Percentiles rank a stretch among this genome's conserved stretches.
These are phyloP conservation scores for Gymnoscopelus braueri DNA, from an alignment of 2,797 vertebrate genomes.

Conservation along the genomic window DNA sequence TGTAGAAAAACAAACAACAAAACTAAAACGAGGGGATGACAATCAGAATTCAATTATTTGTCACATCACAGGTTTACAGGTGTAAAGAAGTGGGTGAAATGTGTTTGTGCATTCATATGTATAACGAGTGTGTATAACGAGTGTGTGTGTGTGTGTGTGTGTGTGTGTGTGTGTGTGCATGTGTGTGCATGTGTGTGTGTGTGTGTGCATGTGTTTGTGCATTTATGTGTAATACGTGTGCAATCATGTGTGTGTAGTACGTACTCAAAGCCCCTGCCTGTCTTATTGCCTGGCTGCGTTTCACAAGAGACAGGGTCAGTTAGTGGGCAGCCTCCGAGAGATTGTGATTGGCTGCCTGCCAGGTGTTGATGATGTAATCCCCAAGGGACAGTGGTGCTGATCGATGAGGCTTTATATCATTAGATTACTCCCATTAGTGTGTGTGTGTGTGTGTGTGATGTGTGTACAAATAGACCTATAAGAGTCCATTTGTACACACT, in stretches of 20 bases:
- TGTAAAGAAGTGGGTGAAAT: too few relatives aligned
- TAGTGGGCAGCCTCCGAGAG: conserved; percentile 49
- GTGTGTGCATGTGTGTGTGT: conserved; percentile 11
- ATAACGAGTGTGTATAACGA: too few relatives aligned
- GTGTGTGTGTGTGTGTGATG: conserved; percentile 27
- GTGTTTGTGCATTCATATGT: background rate
- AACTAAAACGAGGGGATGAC: too few relatives aligned
- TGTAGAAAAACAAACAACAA: too few relatives aligned
- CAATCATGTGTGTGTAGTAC: background rate
- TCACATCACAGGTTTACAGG: too few relatives aligned
- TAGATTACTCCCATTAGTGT: conserved; percentile 52
- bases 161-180: conserved; percentile 11
- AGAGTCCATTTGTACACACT: too few relatives aligned
- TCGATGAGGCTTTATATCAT: conserved; percentile 66
- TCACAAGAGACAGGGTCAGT: conserved; percentile 61
- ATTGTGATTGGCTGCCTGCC: conserved; percentile 65
- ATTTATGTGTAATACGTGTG: conserved; percentile 4
- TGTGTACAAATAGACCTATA: background rate
- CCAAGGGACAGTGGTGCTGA: conserved; percentile 55
- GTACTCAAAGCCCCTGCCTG: background rate
- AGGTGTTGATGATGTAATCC: conserved; percentile 69
- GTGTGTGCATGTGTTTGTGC: background rate
- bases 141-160: conserved; percentile 1
- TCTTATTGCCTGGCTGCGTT: conserved; percentile 46
- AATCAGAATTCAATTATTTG: too few relatives aligned